These are phyloP conservation scores for Sinelater perroti DNA, from an alignment of 2,888 invertebrate genomes.

Conservation along the genomic window DNA sequence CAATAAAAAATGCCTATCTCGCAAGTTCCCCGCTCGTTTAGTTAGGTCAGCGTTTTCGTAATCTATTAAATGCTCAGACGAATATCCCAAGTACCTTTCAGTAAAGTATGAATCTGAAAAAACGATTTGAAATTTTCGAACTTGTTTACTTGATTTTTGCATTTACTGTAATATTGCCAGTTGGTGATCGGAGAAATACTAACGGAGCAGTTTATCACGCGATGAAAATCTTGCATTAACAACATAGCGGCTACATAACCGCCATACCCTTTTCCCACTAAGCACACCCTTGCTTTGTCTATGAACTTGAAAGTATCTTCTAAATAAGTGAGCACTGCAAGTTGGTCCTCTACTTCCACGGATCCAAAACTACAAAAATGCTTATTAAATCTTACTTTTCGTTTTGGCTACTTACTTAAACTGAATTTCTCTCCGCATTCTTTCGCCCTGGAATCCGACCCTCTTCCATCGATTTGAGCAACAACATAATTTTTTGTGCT, in stretches of 20 bases:
- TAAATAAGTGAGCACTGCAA: constrained; percentile 72
- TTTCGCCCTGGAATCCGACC: constrained; percentile 86
- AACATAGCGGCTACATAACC: constrained; percentile 85
- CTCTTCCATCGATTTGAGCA: constrained; percentile 89
- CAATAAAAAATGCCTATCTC: constrained; percentile 70
- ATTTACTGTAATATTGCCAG: constrained; percentile 80
- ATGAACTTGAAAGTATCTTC: constrained; percentile 83
- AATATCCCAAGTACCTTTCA: constrained; percentile 85
- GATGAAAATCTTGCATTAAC: constrained; percentile 77
- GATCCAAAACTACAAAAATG: constrained; percentile 70
- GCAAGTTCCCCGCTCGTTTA: constrained; percentile 79
- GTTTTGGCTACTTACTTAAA: constrained; percentile 61
- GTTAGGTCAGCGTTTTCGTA: constrained; percentile 82
- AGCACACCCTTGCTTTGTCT: constrained; percentile 80
- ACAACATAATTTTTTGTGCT: constrained; percentile 85
- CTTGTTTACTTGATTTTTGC: neutral
- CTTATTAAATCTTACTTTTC: no score
- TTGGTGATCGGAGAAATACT: constrained; percentile 88
- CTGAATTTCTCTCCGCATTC: constrained; percentile 76
- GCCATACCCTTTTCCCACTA: constrained; percentile 90
- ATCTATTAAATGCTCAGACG: constrained; percentile 72
- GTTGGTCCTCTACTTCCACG: constrained; percentile 72
- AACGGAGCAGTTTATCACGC: constrained; percentile 84
- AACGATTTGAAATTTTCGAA: constrained; percentile 7
- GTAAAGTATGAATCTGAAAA: constrained; percentile 85